phyloP scores from a whole-genome alignment of 2,797 vertebrate species.

The Crypturellus tataupa region DNA sequence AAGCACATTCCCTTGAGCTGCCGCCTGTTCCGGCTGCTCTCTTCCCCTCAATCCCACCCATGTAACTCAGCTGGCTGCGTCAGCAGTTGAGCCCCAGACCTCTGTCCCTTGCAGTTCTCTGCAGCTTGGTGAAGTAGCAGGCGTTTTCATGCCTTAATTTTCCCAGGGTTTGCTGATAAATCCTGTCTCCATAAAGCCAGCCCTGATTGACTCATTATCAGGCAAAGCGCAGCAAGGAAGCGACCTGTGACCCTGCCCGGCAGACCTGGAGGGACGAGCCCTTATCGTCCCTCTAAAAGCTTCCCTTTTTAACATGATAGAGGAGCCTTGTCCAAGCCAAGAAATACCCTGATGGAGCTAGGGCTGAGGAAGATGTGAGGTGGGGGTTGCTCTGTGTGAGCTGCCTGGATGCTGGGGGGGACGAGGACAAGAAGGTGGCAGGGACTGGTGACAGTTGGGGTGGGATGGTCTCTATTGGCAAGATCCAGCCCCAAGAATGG shows the following conservation, averaged over 20 bases:
- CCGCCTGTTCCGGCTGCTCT: rapidly evolving
- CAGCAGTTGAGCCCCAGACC: neutral
- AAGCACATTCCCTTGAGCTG: neutral
- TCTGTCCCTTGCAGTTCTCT: neutral
- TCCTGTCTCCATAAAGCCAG: neutral
- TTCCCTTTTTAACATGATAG: neutral
- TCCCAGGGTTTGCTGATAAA: constrained; percentile 61
- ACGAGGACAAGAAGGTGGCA: neutral
- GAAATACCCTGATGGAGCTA: rapidly evolving
- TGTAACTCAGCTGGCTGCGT: neutral
- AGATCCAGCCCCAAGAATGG: rapidly evolving
- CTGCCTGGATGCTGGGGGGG: rapidly evolving
- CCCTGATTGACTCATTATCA: constrained; percentile 27
- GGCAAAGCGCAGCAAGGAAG: neutral
- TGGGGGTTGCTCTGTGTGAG: neutral
- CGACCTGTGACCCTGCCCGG: constrained; percentile 42
- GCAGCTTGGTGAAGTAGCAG: neutral
- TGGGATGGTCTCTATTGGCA: neutral
- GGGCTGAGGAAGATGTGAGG: neutral
- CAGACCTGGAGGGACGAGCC: neutral
- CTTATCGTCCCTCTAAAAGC: constrained; percentile 30
- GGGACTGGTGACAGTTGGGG: rapidly evolving
- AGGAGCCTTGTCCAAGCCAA: neutral
- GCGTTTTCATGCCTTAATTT: neutral
- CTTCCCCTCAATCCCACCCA: rapidly evolving